These are phyloP conservation scores for Drosophila seguyi DNA, from an alignment of 1,140 invertebrate species.

Conservation along the genomic window DNA sequence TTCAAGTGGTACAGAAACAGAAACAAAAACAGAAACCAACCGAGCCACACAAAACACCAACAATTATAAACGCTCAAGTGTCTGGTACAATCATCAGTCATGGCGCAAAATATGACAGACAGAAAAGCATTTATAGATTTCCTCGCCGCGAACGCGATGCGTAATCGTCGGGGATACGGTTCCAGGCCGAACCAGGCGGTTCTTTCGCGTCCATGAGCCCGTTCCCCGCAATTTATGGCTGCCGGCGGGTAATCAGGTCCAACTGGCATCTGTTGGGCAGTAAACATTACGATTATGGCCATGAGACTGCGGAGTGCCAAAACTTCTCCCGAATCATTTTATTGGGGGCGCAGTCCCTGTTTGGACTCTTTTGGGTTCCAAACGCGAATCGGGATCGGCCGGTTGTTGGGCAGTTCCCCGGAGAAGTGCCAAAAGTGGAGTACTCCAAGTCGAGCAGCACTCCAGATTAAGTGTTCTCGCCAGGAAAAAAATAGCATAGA, in stretches of 20 bases:
- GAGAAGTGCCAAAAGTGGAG: slow-evolving; percentile 8
- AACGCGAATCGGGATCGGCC: slow-evolving; percentile 1
- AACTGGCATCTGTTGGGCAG: slow-evolving; percentile 39
- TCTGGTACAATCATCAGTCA: slow-evolving; percentile 77
- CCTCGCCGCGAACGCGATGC: slow-evolving; percentile 33
- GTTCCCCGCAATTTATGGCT: slow-evolving; percentile 35
- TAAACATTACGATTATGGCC: slow-evolving; percentile 65
- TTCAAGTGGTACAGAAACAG: slow-evolving; percentile 62
- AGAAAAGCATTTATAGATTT: slow-evolving; percentile 50
- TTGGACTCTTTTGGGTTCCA: slow-evolving; percentile 23
- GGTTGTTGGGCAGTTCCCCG: slow-evolving; percentile 21
- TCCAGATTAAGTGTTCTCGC: slow-evolving; percentile 21
- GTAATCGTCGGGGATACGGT: slow-evolving; percentile 34
- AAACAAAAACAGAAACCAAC: slow-evolving; percentile 11
- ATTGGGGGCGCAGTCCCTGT: slow-evolving; percentile 23
- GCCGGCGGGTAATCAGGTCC: slow-evolving; percentile 54
- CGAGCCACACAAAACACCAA: slow-evolving; percentile 38
- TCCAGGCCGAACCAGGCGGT: slow-evolving; percentile 6
- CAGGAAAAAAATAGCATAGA: neutral
- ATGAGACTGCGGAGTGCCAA: slow-evolving; percentile 53
- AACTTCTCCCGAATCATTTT: slow-evolving; percentile 50
- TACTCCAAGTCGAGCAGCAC: slow-evolving; percentile 34
- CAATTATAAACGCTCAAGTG: slow-evolving; percentile 72
- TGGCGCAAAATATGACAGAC: slow-evolving; percentile 63
- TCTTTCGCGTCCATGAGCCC: slow-evolving; percentile 2